Evolutionary conservation across 2,888 invertebrate species (phyloP), one percentile per base, ranked within the genome.

Genomic region (Heliothis peltigera): DNA sequence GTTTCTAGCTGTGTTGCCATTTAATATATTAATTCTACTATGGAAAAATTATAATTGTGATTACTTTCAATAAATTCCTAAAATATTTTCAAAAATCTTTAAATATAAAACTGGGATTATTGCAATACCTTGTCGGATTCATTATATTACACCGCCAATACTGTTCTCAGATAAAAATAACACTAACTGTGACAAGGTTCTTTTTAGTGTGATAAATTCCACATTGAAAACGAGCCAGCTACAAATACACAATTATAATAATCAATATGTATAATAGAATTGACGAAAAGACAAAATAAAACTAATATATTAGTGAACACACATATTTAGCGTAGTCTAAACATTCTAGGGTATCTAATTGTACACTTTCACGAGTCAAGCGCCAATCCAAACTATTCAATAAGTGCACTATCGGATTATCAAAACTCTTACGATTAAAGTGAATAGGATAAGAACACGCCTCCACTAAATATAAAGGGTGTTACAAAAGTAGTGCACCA

Each of bases 351-450:
- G 62, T 68, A 58, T 70, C 66, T 79, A 80, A 74, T 69, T 77
- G 70, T 75, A 71, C 72, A 76, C 73, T 61, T 75, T 65, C 73
- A 79, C 72, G 67, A 76, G 74, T 70, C 69, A 86, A 85, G 84
- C 84, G 68, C 75, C 78, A 76, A 79, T 80, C 66, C 79, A 82
- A 84, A 82, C 80, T 86, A 87, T 85, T 80, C 84, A 83, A 87
- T 91, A 91, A 91, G 91, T 91, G 91, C 91, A 91, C 91, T 89
- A 91, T 91, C 83, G 90, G 91, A 86, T 82, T 85, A 80, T 82
- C 88, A 84, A 83, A 77, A 80, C 64, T 74, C 77, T 79, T 82
- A 78, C 75, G 62, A 75, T 76, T 74, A 76, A 55, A 56, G 84
- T 80, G 77, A 80, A 70, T 71, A 71, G 51, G 61, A 51, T 55